Evolutionary conservation across 1,140 invertebrate species (phyloP), one percentile per base, ranked within the genome.

Genomic region (Rhopalosiphum maidis): DNA sequence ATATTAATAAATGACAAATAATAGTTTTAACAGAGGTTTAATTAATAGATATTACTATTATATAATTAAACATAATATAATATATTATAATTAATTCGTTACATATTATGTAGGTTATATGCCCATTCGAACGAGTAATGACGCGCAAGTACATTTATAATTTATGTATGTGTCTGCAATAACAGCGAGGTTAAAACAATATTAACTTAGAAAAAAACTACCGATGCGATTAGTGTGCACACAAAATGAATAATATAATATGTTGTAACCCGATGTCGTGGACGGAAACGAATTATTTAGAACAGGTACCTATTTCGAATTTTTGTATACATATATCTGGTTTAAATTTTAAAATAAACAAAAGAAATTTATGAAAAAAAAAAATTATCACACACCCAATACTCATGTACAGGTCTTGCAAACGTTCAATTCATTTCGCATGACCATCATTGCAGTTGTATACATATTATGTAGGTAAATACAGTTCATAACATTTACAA

Each of bases 101-200:
- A n/a, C 11, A 15, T n/a, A 77, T 9, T 35, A n/a, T 18, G 60
- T 77, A 77, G 15, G 15, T 77, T 77, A n/a, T 77, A 77, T n/a
- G 30, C 30, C 30, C 60, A 77, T 77, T 77, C 15, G 30, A 77
- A 77, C n/a, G n/a, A 77, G 4, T n/a, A n/a, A 77, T 77, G 60
- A 77, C 30, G 60, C 15, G 30, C 60, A n/a, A n/a, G 60, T 77
- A 18, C 60, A 35, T 77, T 77, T 35, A 77, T 77, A 77, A 77
- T 77, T 77, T 77, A 77, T 77, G 60, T 77, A 77, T n/a, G n/a
- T 77, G 60, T 77, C 60, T 77, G n/a, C 60, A 77, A 77, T 77
- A 77, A n/a, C 60, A 77, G n/a, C 60, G 60, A 77, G 60, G 60
- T 77, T 77, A 77, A 35, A 77, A 77, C 60, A 77, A 77, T 77